Evolutionary conservation across 2,113 vertebrate genomes (phyloP).

Genomic region (Alligator mississippiensis): DNA sequence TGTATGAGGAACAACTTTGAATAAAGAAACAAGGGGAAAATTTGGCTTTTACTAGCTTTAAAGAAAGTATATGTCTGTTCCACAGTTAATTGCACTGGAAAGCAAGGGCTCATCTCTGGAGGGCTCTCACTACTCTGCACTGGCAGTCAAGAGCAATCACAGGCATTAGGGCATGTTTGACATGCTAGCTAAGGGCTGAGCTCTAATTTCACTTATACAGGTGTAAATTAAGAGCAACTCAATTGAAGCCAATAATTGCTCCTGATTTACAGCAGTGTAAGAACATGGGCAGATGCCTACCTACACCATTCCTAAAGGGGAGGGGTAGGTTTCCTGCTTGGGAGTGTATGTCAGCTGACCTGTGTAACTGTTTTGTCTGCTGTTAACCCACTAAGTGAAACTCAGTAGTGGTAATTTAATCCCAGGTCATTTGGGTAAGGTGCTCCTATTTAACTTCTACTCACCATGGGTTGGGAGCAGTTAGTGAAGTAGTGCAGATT

Average conservation of each 20-base stretch:
- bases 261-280: background rate
- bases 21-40: background rate
- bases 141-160: background rate
- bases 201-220: background rate
- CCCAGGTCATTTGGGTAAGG: no score
- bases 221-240: background rate
- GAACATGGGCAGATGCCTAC: no score
- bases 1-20: background rate
- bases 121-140: background rate
- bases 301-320: no score
- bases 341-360: no score
- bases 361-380: no score
- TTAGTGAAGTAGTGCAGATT: no score
- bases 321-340: no score
- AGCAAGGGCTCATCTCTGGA: background rate
- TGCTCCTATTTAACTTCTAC: no score
- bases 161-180: background rate
- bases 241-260: background rate
- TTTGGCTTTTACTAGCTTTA: background rate
- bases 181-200: background rate
- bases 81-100: background rate
- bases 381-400: no score
- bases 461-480: no score
- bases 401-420: no score
- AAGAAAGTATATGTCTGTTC: conserved; percentile 1